Evolutionary conservation across 2,888 invertebrate species (phyloP).

Genomic region (Phalera bucephala): DNA sequence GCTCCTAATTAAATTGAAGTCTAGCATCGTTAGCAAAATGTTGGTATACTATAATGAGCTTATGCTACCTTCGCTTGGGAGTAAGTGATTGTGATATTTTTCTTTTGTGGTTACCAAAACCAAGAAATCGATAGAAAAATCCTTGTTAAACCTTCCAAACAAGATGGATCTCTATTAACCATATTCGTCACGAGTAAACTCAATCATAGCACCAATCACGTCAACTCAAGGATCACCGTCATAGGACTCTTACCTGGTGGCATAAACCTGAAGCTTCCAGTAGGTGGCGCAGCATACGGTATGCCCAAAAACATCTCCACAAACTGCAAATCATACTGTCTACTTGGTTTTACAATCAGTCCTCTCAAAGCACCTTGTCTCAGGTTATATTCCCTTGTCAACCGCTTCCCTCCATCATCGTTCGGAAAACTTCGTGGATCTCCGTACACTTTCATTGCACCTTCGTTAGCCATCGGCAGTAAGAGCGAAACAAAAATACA

Average conservation of each 20-base stretch:
- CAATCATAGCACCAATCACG: no score
- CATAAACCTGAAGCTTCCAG: slow-evolving; percentile 90
- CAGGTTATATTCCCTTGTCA: slow-evolving; percentile 84
- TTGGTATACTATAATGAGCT: no score
- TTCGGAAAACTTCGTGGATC: slow-evolving; percentile 54
- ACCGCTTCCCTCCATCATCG: slow-evolving; percentile 63
- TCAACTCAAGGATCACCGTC: no score
- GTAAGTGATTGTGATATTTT: no score
- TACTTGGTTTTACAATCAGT: slow-evolving; percentile 84
- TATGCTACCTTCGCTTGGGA: no score
- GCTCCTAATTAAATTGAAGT: no score
- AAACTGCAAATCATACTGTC: slow-evolving; percentile 83
- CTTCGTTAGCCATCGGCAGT: slow-evolving; percentile 67
- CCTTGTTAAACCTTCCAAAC: no score
- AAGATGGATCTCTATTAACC: no score
- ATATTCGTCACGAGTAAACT: no score
- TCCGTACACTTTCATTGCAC: slow-evolving; percentile 59
- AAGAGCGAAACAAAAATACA: slow-evolving; percentile 73
- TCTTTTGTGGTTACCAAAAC: no score
- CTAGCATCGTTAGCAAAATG: no score
- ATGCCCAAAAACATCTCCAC: slow-evolving; percentile 91
- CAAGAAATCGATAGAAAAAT: no score
- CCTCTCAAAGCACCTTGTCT: slow-evolving; percentile 88
- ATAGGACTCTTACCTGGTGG: slow-evolving; percentile 89
- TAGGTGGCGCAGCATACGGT: slow-evolving; percentile 92